Evolutionary conservation across 2,797 vertebrate genomes (phyloP).

Genomic region (Gambelia wislizenii): DNA sequence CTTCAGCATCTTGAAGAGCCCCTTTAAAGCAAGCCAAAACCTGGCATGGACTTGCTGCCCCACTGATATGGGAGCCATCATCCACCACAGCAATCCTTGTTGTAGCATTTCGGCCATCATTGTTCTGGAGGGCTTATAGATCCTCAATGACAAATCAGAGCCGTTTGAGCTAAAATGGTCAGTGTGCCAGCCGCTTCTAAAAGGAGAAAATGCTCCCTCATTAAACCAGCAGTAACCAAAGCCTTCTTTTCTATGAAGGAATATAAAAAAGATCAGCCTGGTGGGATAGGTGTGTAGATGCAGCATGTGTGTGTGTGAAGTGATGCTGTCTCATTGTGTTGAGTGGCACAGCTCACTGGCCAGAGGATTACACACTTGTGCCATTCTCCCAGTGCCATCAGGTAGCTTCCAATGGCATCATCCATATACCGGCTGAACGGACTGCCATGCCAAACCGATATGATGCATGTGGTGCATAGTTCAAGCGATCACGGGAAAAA

Average conservation of each 20-base stretch:
- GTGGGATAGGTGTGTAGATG: neutral
- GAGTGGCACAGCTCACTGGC: neutral
- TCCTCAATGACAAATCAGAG: neutral
- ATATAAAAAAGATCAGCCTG: neutral
- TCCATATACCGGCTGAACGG: neutral
- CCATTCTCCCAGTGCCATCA: neutral
- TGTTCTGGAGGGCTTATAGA: neutral
- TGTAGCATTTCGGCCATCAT: neutral
- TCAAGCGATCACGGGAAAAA: neutral
- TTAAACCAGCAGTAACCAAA: conserved; percentile 16
- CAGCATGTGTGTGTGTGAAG: too few relatives aligned
- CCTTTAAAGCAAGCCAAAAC: too few relatives aligned
- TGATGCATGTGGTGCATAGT: neutral
- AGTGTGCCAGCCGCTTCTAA: neutral
- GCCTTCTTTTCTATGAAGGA: neutral
- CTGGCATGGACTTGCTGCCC: too few relatives aligned
- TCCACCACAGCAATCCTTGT: too few relatives aligned
- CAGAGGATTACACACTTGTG: neutral
- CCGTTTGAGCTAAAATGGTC: neutral
- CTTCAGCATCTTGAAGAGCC: too few relatives aligned
- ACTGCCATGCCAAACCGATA: neutral
- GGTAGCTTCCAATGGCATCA: neutral
- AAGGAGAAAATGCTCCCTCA: accelerated
- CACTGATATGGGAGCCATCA: too few relatives aligned
- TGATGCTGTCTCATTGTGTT: neutral